Percentiles rank a stretch among this genome's conserved stretches.
Conservation (phyloP, 2,888 invertebrate species). For the Dasypogon diadema region DNA sequence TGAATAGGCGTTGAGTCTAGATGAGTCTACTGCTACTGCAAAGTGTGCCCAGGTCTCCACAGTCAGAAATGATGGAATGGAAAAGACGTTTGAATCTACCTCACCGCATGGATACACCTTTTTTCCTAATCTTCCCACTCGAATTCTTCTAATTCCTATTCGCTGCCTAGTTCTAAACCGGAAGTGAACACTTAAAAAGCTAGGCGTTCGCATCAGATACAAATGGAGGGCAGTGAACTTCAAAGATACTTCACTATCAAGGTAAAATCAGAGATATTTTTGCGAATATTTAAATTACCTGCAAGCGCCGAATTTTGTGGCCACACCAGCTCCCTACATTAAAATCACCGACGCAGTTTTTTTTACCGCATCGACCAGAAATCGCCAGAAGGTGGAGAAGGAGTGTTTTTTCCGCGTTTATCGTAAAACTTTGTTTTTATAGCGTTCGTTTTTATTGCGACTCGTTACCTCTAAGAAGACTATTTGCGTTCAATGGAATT, state of each 20-base stretch:
- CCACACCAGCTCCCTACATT: background rate
- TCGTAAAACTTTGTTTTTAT: conserved; percentile 25
- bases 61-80: too few relatives aligned
- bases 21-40: too few relatives aligned
- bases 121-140: background rate
- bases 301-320: background rate
- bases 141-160: background rate
- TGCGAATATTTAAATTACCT: conserved; percentile 3
- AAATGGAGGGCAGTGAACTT: conserved; percentile 25
- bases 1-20: too few relatives aligned
- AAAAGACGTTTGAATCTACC: too few relatives aligned
- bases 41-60: too few relatives aligned
- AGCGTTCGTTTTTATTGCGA: conserved; percentile 12
- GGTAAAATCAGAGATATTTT: conserved; percentile 3
- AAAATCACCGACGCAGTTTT: background rate
- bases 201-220: too few relatives aligned
- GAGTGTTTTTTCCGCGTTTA: background rate
- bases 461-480: conserved; percentile 18
- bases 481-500: conserved; percentile 31
- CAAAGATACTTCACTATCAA: conserved; percentile 30
- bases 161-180: background rate
- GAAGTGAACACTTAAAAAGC: too few relatives aligned
- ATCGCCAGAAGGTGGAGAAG: background rate
- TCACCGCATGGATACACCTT: too few relatives aligned
- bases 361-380: background rate